Conservation (phyloP, 2,888 invertebrate species). For the Epistrophella euchroma region DNA sequence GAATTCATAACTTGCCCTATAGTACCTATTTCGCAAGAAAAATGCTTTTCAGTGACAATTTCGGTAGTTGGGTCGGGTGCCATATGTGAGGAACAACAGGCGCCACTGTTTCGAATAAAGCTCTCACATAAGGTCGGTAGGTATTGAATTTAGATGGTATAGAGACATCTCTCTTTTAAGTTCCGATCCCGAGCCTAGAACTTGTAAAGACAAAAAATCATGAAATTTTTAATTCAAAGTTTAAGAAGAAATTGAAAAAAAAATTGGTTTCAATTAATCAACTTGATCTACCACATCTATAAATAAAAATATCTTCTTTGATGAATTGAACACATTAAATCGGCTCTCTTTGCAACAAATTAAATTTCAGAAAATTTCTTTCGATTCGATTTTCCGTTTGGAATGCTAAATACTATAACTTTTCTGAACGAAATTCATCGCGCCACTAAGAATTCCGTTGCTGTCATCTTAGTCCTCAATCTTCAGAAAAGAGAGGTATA, state of each 20-base stretch:
- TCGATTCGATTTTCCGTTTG: conserved; percentile 3
- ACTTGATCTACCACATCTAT: background rate
- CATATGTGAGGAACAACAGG: too few relatives aligned
- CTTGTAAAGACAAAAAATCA: too few relatives aligned
- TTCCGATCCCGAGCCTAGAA: too few relatives aligned
- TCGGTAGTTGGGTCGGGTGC: too few relatives aligned
- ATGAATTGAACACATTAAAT: background rate
- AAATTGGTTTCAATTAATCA: background rate
- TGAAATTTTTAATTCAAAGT: too few relatives aligned
- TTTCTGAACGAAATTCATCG: conserved; percentile 39
- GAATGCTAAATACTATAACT: conserved; percentile 53
- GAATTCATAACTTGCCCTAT: too few relatives aligned
- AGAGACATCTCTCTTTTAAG: too few relatives aligned
- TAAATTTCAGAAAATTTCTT: conserved; percentile 25
- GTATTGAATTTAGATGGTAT: too few relatives aligned
- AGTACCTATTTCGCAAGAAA: too few relatives aligned
- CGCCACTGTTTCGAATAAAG: too few relatives aligned
- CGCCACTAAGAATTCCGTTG: conserved; percentile 35
- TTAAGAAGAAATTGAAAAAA: background rate
- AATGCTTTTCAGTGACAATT: too few relatives aligned
- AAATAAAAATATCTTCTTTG: background rate
- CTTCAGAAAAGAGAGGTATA: background rate
- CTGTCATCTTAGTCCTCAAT: conserved; percentile 34
- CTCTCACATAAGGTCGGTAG: too few relatives aligned
- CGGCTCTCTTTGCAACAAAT: conserved; percentile 2